Conservation (phyloP, 2,113 vertebrate genomes). For the Corvus moneduloides region DNA sequence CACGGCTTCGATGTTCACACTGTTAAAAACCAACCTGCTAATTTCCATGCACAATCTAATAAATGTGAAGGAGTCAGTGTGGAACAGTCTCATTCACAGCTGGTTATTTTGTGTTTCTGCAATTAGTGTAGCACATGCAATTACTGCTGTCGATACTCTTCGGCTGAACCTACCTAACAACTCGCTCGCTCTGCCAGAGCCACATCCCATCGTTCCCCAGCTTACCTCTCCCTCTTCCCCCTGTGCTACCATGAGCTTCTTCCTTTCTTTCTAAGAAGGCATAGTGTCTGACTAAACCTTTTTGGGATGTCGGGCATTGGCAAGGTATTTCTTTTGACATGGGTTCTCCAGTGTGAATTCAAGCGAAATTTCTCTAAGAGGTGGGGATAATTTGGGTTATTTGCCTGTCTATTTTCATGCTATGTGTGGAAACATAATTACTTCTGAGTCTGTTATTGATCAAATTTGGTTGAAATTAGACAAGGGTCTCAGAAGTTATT, state of each 20-base stretch:
- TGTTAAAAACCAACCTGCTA: constrained; percentile 32
- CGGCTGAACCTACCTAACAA: constrained; percentile 23
- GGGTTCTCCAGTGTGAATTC: not conserved
- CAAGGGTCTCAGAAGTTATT: not conserved
- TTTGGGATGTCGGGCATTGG: not conserved
- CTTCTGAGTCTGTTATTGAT: not conserved
- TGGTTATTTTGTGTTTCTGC: constrained; percentile 33
- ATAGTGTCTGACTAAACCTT: not conserved
- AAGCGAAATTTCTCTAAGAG: not conserved
- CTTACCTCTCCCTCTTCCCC: not conserved
- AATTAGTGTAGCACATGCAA: not conserved
- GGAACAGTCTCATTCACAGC: constrained; percentile 39
- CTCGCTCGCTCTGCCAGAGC: not conserved
- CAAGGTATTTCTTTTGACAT: not conserved
- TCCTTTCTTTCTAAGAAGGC: not conserved
- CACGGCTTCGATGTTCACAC: not conserved
- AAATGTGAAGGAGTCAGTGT: constrained; percentile 21
- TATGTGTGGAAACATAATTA: not conserved
- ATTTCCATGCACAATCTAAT: constrained; percentile 48
- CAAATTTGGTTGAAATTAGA: not conserved
- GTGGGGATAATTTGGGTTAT: not conserved
- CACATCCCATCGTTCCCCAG: not conserved
- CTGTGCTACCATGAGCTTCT: not conserved
- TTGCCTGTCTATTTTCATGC: not conserved
- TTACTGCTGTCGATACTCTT: constrained; percentile 49